phyloP scores from a whole-genome alignment of 2,797 vertebrate species.

The Enteromius paludinosus region DNA sequence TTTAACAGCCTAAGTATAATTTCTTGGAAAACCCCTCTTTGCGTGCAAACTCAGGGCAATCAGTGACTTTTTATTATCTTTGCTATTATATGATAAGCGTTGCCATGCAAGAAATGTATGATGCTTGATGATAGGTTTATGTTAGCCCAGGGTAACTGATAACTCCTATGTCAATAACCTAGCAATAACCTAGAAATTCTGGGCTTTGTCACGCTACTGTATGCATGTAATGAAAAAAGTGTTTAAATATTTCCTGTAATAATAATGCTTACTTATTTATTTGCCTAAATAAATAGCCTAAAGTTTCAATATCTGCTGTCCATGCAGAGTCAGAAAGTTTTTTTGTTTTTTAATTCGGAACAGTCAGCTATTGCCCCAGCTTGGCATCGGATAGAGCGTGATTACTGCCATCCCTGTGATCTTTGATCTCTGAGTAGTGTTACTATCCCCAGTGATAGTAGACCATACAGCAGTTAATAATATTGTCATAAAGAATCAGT shows the following conservation, averaged over 20 bases:
- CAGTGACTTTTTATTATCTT: neutral
- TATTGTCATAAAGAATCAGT: neutral
- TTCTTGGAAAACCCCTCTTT: neutral
- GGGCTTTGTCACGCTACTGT: neutral
- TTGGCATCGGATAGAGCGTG: neutral
- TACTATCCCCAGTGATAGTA: neutral
- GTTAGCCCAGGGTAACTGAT: neutral
- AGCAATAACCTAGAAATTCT: neutral
- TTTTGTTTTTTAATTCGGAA: no score
- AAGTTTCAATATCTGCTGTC: neutral
- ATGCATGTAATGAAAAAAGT: neutral
- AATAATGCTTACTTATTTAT: no score
- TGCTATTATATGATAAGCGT: conserved; percentile 39
- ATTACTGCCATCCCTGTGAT: conserved; percentile 4
- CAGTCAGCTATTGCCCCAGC: neutral
- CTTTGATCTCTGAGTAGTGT: neutral
- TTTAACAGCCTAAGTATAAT: neutral
- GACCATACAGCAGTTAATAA: neutral
- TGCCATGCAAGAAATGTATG: conserved; percentile 15
- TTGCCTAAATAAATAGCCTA: no score
- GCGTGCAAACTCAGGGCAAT: conserved; percentile 22
- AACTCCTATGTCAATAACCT: neutral
- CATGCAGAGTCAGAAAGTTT: neutral
- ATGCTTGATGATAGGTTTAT: neutral
- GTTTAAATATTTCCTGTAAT: neutral